These are phyloP conservation scores for Clarias pachynema DNA, from an alignment of 2,797 vertebrate species.

Conservation along the genomic window DNA sequence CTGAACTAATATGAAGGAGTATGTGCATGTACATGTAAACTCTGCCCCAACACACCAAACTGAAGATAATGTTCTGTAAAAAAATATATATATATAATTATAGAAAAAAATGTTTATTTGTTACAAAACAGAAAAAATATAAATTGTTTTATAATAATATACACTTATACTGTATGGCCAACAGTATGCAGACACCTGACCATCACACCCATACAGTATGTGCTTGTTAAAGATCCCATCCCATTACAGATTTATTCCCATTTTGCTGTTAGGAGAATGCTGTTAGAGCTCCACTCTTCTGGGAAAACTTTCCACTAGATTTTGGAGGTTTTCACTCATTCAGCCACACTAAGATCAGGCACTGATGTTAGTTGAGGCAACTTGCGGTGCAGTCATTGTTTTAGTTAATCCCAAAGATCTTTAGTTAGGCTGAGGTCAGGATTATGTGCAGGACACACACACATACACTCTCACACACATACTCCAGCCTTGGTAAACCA, in stretches of 20 bases:
- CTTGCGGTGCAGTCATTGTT: background rate
- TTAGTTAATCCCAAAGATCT: background rate
- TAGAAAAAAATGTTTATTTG: too few species aligned
- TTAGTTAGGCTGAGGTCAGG: background rate
- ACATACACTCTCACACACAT: too few species aligned
- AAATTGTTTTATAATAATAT: too few species aligned
- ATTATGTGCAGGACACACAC: background rate
- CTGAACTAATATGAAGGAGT: slow-evolving; percentile 67
- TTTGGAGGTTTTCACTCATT: background rate
- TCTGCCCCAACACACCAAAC: background rate
- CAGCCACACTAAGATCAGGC: background rate
- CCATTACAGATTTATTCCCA: background rate
- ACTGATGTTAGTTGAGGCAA: background rate
- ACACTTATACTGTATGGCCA: too few species aligned
- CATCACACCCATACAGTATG: background rate
- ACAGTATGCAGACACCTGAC: background rate
- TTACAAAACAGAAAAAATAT: too few species aligned
- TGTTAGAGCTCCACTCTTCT: background rate
- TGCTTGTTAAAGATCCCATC: background rate
- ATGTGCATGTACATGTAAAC: background rate
- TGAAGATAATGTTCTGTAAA: background rate
- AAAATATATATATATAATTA: background rate
- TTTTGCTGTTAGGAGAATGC: background rate
- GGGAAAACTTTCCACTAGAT: background rate
- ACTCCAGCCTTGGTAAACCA: background rate